Evolutionary conservation across 2,888 invertebrate species (phyloP), one percentile per base, ranked within the genome.

Genomic region (Nomada fabriciana): DNA sequence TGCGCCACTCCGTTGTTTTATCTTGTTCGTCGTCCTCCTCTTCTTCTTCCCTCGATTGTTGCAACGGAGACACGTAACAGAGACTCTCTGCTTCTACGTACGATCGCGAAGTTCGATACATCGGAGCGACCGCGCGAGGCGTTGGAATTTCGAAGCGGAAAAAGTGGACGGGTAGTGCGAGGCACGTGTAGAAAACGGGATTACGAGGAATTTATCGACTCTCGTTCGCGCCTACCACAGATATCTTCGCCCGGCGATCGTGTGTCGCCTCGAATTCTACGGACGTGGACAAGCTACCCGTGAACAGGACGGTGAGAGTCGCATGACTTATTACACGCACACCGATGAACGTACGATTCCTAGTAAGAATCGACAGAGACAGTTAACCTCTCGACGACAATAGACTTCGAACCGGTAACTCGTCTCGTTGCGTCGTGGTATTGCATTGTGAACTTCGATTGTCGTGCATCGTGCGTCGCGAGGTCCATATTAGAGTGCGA

Each of bases 151-250:
- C 70, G 42, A 15, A 36, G 36, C 18, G 29, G 71, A 80, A 83
- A 78, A 83, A 78, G 71, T 70, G 63, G 84, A 82, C 74, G 76
- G 59, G 69, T 63, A 61, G 79, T 11, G 72, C 65, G 63, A 50
- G 20, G 43, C 47, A 42, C 42, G 65, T 43, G 68, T 43, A 68
- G 80, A 59, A 80, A 79, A 73, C 79, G 76, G 84, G 85, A 84
- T 85, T 82, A 77, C 82, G 53, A 23, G 79, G 85, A 85, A 85
- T 85, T 84, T 80, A 77, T 85, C 84, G 84, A 69, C 74, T 79
- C 67, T 79, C 77, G 76, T 81, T 79, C 60, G 71, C 69, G 68
- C 60, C 60, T 81, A 68, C 75, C 72, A 11, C 57, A 50, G 72
- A 57, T 78, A 76, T 82, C 76, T 55, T 64, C 61, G 57, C 5